Evolutionary conservation across 1,140 invertebrate species (phyloP).

Genomic region (Zaprionus vittiger): DNA sequence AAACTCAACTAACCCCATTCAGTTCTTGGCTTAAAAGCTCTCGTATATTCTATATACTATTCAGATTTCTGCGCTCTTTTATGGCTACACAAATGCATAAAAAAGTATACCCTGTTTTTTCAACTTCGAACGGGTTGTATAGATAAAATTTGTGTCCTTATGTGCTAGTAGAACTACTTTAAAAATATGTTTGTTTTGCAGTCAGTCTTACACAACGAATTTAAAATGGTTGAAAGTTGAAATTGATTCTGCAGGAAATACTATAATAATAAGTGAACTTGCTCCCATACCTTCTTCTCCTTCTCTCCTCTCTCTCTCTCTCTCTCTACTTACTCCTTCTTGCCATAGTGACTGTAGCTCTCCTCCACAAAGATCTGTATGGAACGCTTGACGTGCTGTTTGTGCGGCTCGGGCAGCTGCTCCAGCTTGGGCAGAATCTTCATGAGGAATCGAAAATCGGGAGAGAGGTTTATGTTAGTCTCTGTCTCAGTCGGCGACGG

Average conservation of each 20-base stretch:
- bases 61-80: conserved; percentile 32
- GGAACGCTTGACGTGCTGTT: conserved; percentile 75
- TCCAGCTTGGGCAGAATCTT: conserved; percentile 79
- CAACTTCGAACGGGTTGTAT: conserved; percentile 10
- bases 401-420: conserved; percentile 76
- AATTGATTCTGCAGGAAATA: conserved; percentile 21
- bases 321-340: conserved; percentile 49
- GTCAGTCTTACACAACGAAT: conserved; percentile 70
- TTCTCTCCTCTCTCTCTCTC: not conserved
- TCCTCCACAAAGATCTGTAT: conserved; percentile 80
- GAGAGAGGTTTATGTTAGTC: conserved; percentile 77
- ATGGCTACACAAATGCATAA: conserved; percentile 45
- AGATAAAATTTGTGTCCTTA: conserved; percentile 33
- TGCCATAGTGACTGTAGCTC: conserved; percentile 70
- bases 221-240: conserved; percentile 27
- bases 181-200: conserved; percentile 49
- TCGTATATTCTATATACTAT: conserved; percentile 47
- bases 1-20: not conserved
- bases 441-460: conserved; percentile 80
- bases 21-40: conserved; percentile 47
- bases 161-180: conserved; percentile 29
- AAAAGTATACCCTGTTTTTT: conserved; percentile 28
- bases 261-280: conserved; percentile 37
- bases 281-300: not conserved
- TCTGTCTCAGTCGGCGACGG: conserved; percentile 37